These are phyloP conservation scores for Paelopatides confundens DNA, from an alignment of 53 echinoderm and acorn worm species.

Conservation along the genomic window DNA sequence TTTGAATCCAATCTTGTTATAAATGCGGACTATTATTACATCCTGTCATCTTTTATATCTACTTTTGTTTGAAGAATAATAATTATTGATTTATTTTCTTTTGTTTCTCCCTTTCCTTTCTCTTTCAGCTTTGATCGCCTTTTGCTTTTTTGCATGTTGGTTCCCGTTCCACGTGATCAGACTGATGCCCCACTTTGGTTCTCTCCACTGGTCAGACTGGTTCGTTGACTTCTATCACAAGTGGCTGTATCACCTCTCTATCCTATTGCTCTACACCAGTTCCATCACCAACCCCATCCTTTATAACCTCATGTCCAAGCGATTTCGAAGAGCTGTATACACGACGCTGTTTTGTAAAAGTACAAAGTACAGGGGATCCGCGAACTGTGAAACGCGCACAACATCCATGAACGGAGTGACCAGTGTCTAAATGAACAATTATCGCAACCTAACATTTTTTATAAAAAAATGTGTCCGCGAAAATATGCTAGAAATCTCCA, in stretches of 20 bases:
- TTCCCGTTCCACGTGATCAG: conserved; percentile 95
- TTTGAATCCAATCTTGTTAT: too few relatives aligned
- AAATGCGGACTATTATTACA: too few relatives aligned
- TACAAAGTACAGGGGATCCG: background rate
- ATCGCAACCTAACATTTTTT: too few relatives aligned
- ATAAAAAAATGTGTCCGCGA: background rate
- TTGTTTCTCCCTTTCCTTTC: too few relatives aligned
- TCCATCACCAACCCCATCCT: conserved; percentile 93
- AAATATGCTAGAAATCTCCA: background rate
- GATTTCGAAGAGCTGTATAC: conserved; percentile 88
- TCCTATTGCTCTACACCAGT: conserved; percentile 86
- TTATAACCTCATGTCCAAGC: conserved; percentile 95
- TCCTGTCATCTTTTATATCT: too few relatives aligned
- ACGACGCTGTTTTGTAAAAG: conserved; percentile 79
- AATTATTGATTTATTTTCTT: too few relatives aligned
- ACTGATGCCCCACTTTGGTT: conserved; percentile 78
- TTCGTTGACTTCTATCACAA: conserved; percentile 68
- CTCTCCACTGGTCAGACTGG: conserved; percentile 62
- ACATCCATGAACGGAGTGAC: conserved; percentile 31
- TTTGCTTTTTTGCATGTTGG: conserved; percentile 94
- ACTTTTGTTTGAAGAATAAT: too few relatives aligned
- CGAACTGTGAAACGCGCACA: background rate
- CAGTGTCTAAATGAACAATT: conserved; percentile 1
- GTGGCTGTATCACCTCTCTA: conserved; percentile 86
- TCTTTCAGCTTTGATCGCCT: conserved; percentile 88